phyloP scores from a whole-genome alignment of 2,797 vertebrate genomes.

The Distichodus sexfasciatus region DNA sequence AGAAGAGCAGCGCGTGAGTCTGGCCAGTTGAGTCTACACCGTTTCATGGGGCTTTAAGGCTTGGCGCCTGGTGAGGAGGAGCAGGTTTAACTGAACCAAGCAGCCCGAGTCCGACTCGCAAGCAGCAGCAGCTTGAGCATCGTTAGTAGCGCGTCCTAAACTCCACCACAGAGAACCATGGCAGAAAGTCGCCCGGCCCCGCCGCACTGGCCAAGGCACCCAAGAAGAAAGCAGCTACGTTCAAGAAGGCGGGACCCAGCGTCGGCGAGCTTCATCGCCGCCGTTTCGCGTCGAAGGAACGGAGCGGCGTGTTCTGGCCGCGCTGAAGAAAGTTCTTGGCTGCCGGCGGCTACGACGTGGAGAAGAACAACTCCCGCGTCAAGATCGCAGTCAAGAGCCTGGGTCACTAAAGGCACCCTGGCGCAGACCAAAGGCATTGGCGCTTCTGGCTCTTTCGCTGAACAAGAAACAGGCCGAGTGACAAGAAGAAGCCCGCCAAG shows the following conservation, averaged over 20 bases:
- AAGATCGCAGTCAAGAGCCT: not conserved
- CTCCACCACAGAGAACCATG: rapidly evolving
- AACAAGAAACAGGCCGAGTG: too few relatives aligned
- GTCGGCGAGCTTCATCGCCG: slow-evolving; percentile 1
- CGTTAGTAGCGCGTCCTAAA: not conserved
- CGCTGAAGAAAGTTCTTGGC: slow-evolving; percentile 70
- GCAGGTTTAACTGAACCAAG: not conserved
- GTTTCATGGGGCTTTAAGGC: slow-evolving; percentile 1
- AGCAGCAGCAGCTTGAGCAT: not conserved
- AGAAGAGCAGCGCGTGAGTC: too few relatives aligned
- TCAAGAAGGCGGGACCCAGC: not conserved
- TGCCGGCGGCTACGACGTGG: slow-evolving; percentile 60
- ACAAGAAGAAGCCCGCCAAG: slow-evolving; percentile 7
- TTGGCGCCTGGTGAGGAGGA: not conserved
- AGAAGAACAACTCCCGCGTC: slow-evolving; percentile 70
- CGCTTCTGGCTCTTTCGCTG: too few relatives aligned
- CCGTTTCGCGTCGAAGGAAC: slow-evolving; percentile 6
- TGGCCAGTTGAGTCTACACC: slow-evolving; percentile 13
- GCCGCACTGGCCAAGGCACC: not conserved
- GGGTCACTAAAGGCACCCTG: too few relatives aligned
- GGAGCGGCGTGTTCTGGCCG: slow-evolving; percentile 5
- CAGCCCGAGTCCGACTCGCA: too few relatives aligned
- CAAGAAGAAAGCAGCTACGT: slow-evolving; percentile 2
- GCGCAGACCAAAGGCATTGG: too few relatives aligned
- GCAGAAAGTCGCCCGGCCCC: not conserved